Conservation (phyloP, 2,797 vertebrate genomes). For the Champsocephalus esox region DNA sequence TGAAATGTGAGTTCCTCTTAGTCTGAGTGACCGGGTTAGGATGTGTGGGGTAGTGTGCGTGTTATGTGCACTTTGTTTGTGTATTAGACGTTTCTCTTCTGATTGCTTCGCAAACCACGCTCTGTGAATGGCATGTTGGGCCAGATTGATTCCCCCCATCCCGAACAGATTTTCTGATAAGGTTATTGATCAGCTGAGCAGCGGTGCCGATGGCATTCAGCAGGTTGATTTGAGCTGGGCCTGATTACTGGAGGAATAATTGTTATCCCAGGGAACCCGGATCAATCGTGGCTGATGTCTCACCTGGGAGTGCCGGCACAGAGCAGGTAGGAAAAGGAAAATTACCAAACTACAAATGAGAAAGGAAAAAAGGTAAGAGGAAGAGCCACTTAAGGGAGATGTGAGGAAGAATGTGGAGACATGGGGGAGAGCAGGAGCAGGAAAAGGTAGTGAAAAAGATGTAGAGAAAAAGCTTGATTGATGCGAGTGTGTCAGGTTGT, state of each 20-base stretch:
- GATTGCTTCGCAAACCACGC: constrained; percentile 87
- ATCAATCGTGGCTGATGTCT: constrained; percentile 93
- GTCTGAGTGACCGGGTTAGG: neutral
- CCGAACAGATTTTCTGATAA: constrained; percentile 91
- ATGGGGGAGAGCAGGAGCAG: neutral
- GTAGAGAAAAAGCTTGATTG: constrained; percentile 12
- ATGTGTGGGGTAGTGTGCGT: neutral
- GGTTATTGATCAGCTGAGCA: constrained; percentile 89
- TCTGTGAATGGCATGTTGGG: constrained; percentile 88
- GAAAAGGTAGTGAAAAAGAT: constrained; percentile 23
- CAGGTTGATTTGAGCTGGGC: constrained; percentile 87
- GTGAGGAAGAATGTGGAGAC: constrained; percentile 9
- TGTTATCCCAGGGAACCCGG: constrained; percentile 93
- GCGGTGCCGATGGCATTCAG: constrained; percentile 91
- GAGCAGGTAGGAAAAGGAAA: constrained; percentile 46
- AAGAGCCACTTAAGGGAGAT: neutral
- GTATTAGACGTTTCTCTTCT: constrained; percentile 62
- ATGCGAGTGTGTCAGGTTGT: constrained; percentile 54
- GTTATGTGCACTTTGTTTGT: constrained; percentile 26
- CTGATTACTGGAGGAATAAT: constrained; percentile 98
- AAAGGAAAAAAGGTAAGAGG: constrained; percentile 16
- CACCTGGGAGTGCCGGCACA: constrained; percentile 68
- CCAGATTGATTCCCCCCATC: constrained; percentile 88
- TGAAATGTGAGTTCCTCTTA: neutral
- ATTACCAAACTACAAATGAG: constrained; percentile 42